These are phyloP conservation scores for Thereva nobilitata DNA, from an alignment of 2,888 invertebrate species.

Conservation along the genomic window DNA sequence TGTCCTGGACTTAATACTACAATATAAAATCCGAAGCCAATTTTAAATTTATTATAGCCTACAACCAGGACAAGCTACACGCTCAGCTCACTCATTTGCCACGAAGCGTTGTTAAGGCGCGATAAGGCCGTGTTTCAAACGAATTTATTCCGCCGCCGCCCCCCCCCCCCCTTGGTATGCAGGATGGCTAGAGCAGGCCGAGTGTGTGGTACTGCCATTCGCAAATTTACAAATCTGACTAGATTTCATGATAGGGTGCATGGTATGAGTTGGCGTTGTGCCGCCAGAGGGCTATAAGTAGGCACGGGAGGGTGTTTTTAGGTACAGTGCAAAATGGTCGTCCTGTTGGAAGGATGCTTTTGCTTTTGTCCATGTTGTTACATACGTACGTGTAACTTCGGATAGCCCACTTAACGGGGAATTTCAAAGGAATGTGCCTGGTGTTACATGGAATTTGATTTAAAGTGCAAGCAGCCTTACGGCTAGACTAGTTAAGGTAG, in stretches of 20 bases:
- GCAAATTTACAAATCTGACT: slow-evolving; percentile 21
- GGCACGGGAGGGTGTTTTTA: not conserved
- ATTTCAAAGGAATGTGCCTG: slow-evolving; percentile 2
- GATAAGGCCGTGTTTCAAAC: slow-evolving; percentile 38
- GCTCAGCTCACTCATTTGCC: slow-evolving; percentile 32
- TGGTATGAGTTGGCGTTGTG: not conserved
- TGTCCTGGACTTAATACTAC: no score
- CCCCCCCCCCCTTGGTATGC: not conserved
- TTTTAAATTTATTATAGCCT: no score
- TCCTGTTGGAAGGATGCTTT: slow-evolving; percentile 1
- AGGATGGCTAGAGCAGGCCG: not conserved
- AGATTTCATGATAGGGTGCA: not conserved
- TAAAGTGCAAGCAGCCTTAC: slow-evolving; percentile 25
- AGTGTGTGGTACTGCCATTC: not conserved
- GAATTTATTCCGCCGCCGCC: slow-evolving; percentile 38
- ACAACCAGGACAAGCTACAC: not conserved
- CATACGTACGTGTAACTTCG: slow-evolving; percentile 5
- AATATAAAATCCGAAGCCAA: no score
- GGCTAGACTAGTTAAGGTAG: slow-evolving; percentile 22
- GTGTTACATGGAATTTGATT: slow-evolving; percentile 24
- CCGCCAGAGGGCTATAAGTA: slow-evolving; percentile 4
- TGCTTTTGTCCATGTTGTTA: slow-evolving; percentile 11
- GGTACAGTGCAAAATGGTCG: not conserved
- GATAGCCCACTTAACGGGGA: slow-evolving; percentile 18
- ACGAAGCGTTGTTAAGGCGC: slow-evolving; percentile 38